Evolutionary conservation across 1,140 invertebrate species (phyloP).

Genomic region (Nasonia vitripennis): DNA sequence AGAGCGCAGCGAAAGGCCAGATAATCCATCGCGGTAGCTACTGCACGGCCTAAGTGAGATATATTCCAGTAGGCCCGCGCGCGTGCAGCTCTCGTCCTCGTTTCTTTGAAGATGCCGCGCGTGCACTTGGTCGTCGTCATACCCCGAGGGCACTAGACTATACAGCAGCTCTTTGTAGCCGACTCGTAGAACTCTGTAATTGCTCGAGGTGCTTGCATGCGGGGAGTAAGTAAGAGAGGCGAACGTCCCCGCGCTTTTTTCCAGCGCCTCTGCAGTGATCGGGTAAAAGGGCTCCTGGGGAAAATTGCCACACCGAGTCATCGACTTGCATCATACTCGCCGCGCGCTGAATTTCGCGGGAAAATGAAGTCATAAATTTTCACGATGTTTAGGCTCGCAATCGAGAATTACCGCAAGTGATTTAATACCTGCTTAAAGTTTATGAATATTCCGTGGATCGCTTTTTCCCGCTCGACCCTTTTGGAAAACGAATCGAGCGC

Average conservation of each 20-base stretch:
- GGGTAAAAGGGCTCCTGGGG: too few relatives aligned
- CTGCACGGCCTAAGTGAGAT: slow-evolving; percentile 5
- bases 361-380: too few relatives aligned
- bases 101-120: slow-evolving; percentile 35
- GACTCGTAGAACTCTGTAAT: slow-evolving; percentile 1
- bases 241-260: too few relatives aligned
- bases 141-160: neutral
- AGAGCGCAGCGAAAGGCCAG: neutral
- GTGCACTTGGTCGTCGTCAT: neutral
- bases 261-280: too few relatives aligned
- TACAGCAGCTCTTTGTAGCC: neutral
- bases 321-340: too few relatives aligned
- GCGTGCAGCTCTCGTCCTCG: neutral
- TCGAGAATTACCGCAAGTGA: too few relatives aligned
- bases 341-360: too few relatives aligned
- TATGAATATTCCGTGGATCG: too few relatives aligned
- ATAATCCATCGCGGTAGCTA: neutral
- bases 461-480: neutral
- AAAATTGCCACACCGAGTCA: too few relatives aligned
- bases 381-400: too few relatives aligned
- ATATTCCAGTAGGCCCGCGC: slow-evolving; percentile 21
- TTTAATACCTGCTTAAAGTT: neutral
- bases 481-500: neutral
- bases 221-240: too few relatives aligned
- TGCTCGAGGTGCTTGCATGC: neutral